Percentiles rank a stretch among this genome's conserved stretches.
Evolutionary conservation across 2,888 invertebrate genomes (phyloP).

Genomic region (Acanthosepion esculentum): DNA sequence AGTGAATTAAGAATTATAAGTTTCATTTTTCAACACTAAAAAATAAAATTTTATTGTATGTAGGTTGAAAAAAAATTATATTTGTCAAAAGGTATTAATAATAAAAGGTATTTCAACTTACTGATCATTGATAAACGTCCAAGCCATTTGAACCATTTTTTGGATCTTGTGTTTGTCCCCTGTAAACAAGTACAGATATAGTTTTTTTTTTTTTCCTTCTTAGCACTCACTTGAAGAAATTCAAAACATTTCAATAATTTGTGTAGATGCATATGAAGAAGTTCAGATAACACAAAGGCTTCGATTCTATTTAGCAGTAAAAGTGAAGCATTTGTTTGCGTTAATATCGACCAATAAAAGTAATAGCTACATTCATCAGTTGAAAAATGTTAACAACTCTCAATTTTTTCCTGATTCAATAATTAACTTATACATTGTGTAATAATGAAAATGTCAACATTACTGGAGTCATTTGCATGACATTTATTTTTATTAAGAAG

Average conservation of each 20-base stretch:
- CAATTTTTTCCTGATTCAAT: too few species aligned
- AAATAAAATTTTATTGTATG: too few species aligned
- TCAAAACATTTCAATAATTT: not conserved
- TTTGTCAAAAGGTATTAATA: too few species aligned
- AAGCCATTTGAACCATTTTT: constrained; percentile 99
- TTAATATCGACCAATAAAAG: too few species aligned
- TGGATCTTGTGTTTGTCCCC: constrained; percentile 93
- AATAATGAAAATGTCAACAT: too few species aligned
- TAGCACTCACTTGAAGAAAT: not conserved
- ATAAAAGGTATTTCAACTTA: constrained; percentile 64
- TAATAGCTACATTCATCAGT: too few species aligned
- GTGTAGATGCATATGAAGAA: not conserved
- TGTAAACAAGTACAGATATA: constrained; percentile 57
- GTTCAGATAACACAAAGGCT: not conserved
- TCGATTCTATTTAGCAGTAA: not conserved
- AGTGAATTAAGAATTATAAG: too few species aligned
- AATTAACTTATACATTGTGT: too few species aligned
- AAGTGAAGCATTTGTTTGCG: too few species aligned
- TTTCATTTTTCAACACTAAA: too few species aligned
- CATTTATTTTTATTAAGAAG: constrained; percentile 19
- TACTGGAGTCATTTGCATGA: not conserved
- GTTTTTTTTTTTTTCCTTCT: not conserved
- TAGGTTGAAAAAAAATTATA: too few species aligned
- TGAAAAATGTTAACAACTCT: too few species aligned
- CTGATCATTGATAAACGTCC: constrained; percentile 99